Evolutionary conservation across 2,797 vertebrate genomes (phyloP), one percentile per base, ranked within the genome.

Genomic region (Heliangelus exortis): DNA sequence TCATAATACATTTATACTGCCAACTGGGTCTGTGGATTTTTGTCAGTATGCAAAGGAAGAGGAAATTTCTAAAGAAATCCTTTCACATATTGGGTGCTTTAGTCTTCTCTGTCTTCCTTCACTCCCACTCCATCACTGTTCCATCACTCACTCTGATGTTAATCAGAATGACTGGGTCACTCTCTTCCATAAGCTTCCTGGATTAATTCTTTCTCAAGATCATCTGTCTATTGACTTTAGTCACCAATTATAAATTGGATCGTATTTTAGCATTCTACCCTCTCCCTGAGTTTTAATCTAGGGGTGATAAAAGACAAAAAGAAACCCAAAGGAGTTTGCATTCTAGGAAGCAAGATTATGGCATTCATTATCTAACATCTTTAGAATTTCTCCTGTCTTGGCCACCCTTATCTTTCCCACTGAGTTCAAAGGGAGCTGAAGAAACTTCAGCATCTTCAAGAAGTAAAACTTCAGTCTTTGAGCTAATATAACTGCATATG

Each of bases 161-260:
- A 93, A 91, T 89, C 92, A 89, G 89, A 85, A 81, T 75, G 91
- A 91, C 47, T 51, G 55, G 87, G 82, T 95, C 91, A 94, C 84
- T 20, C 47, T 87, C 82, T 88, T 87, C 58, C 84, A 86, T 81
- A 88, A 89, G 1, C 25, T 92, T 84, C 33, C 15, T 81, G 51
- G 66, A 91, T 91, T 95, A 88, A 84, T 93, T 88, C 4, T 90
- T 94, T 94, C 81, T 87, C 85, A 87, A 94, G 93, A 90, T 93
- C 86, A 84, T 76, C 77, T 89, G 83, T 81, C 51, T 86, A 91
- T 95, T 93, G 51, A 88, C 85, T 96, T 86, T 28, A 86, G 77
- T 84, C 92, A 82, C 88, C 63, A 95, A 84, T 78, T 93, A 95
- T 90, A 93, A 96, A 95, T 93, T 82, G 71, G 74, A 92, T 84